Evolutionary conservation across 2,113 vertebrate species (phyloP), one percentile per base, ranked within the genome.

Genomic region (Acinonyx jubatus): DNA sequence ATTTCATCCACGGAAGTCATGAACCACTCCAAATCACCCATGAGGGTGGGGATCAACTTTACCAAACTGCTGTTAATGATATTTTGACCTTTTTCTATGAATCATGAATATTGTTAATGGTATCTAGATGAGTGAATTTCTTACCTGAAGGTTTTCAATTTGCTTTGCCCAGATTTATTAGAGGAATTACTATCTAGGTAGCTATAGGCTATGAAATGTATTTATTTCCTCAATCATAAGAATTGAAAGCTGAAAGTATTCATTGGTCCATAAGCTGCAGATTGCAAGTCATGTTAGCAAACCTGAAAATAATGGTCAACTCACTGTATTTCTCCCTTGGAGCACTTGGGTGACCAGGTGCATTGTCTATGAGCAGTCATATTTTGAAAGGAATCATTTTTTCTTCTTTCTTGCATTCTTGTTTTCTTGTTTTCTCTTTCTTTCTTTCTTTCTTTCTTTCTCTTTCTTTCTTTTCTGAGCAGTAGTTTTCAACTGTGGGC

Each of bases 341-440:
- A 76, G 41, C 38, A 29, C 41, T 76, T 16, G 25, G 25, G 41
- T 45, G 25, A 45, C 73, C 38, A 45, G 41, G 41, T 29, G 27
- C 25, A 29, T 27, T 41, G 27, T 45, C 38, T 45, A 45, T 29
- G 41, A 45, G 41, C 41, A 45, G 73, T 45, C 73, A 76, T 76
- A 76, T 45, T 45, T 29, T 45, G 38, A 76, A 45, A 76, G 73
- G 13, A 45, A 69, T 41, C 23, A 4, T 27, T 27, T 4, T 38
- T 27, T 74, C 27, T 38, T 41, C 36, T 38, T 74, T 41, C 55
- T 7, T 57, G 6, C 19, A 7, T 57, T 57, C 55, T 6, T 57
- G 19, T 7, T 6, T 57, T 57, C 55, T 19, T 21, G 0, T 6
- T 19, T 7, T 55, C 1, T 18, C 18, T 3, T 57, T 21, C 19